Percentiles rank a stretch among this genome's conserved stretches.
Evolutionary conservation across 1,140 invertebrate species (phyloP).

Genomic region (Bilobella aurantiaca): DNA sequence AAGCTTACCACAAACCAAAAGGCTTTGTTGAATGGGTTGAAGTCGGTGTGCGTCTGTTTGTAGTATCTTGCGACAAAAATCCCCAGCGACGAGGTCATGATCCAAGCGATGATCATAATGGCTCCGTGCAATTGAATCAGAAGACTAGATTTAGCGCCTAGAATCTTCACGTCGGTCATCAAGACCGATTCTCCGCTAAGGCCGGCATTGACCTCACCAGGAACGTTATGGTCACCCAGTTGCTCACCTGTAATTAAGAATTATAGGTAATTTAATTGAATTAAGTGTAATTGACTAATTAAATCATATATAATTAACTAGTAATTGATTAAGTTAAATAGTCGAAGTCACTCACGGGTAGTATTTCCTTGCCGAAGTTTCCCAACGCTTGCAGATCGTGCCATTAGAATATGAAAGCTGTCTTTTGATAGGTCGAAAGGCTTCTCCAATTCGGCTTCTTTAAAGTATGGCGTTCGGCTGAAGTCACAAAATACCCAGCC

Average conservation of each 20-base stretch:
- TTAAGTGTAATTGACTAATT: no score
- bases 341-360: no score
- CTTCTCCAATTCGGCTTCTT: neutral
- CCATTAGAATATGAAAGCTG: constrained; percentile 62
- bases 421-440: constrained; percentile 59
- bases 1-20: constrained; percentile 81
- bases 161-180: no score
- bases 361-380: no score
- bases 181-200: constrained; percentile 49
- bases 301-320: no score
- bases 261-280: no score
- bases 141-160: constrained; percentile 54
- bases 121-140: constrained; percentile 66
- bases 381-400: constrained; percentile 36
- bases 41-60: constrained; percentile 76
- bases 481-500: neutral
- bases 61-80: constrained; percentile 84
- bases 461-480: neutral
- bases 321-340: no score
- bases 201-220: no score
- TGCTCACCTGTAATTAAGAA: no score
- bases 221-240: no score
- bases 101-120: constrained; percentile 85
- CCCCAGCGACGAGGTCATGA: constrained; percentile 74
- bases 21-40: constrained; percentile 71